Percentiles rank a stretch among this genome's conserved stretches.
phyloP scores from a whole-genome alignment of 2,888 invertebrate species.

The Chaetoderma sp. region DNA sequence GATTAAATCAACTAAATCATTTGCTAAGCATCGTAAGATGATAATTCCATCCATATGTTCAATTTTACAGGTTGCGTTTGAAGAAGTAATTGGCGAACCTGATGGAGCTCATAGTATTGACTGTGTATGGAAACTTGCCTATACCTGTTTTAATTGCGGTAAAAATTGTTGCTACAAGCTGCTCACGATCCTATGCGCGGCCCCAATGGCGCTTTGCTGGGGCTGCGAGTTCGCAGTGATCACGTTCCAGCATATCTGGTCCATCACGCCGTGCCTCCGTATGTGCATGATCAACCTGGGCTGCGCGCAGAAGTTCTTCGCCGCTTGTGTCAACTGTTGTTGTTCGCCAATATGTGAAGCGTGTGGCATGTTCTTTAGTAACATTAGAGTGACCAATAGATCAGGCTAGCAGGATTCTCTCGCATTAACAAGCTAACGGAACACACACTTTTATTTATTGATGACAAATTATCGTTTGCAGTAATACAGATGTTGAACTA shows the following conservation, averaged over 20 bases:
- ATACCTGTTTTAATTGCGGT: constrained; percentile 76
- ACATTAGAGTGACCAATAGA: constrained; percentile 4
- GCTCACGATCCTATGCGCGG: constrained; percentile 77
- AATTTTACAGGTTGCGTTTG: constrained; percentile 68
- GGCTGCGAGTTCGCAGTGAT: constrained; percentile 69
- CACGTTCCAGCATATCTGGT: constrained; percentile 78
- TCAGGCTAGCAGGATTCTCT: too few species aligned
- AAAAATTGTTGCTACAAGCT: constrained; percentile 79
- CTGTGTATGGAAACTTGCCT: constrained; percentile 79
- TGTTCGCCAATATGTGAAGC: constrained; percentile 20
- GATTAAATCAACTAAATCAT: too few species aligned
- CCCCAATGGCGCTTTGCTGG: constrained; percentile 76
- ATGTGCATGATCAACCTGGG: constrained; percentile 78
- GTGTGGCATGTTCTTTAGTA: constrained; percentile 20
- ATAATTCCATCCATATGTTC: background rate
- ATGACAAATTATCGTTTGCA: too few species aligned
- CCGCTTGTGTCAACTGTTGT: constrained; percentile 5
- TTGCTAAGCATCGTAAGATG: too few species aligned
- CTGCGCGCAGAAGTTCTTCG: constrained; percentile 74
- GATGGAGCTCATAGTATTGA: constrained; percentile 70
- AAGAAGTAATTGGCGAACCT: constrained; percentile 43
- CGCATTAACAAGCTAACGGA: too few species aligned
- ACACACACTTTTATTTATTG: too few species aligned
- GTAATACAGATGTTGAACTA: too few species aligned
- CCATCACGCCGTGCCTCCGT: constrained; percentile 77